Evolutionary conservation across 2,113 vertebrate species (phyloP).

Genomic region (Callipepla squamata): DNA sequence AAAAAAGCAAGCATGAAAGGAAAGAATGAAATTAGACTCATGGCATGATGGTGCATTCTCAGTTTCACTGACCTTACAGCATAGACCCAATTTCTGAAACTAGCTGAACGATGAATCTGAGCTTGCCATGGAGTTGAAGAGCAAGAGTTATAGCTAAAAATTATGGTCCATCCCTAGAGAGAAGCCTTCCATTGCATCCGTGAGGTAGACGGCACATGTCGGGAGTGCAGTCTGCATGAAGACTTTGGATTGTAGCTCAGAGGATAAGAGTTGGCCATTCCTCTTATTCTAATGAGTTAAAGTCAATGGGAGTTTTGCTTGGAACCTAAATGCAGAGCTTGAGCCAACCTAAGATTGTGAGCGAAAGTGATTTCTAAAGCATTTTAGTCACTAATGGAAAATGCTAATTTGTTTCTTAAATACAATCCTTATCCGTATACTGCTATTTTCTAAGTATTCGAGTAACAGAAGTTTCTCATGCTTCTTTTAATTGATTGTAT

Average conservation of each 20-base stretch:
- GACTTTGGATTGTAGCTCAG: not conserved
- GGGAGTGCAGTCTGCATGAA: not conserved
- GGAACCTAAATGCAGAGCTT: not conserved
- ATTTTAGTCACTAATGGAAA: not conserved
- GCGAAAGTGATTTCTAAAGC: not conserved
- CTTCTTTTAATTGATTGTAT: not conserved
- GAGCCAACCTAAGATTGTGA: not conserved
- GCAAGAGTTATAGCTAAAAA: not conserved
- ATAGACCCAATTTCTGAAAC: not conserved
- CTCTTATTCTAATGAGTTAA: not conserved
- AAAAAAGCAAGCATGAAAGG: not conserved
- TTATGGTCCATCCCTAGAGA: not conserved
- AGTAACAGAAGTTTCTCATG: not conserved
- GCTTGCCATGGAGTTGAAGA: not conserved
- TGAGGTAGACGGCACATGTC: not conserved
- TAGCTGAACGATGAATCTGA: not conserved
- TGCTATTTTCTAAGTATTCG: not conserved
- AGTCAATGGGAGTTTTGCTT: not conserved
- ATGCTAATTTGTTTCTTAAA: not conserved
- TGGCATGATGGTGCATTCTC: not conserved
- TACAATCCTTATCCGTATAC: rapidly evolving
- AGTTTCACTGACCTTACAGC: not conserved
- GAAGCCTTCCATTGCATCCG: not conserved
- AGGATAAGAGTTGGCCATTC: not conserved
- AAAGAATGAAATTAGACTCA: not conserved